Evolutionary conservation across 1,140 invertebrate genomes (phyloP).

Genomic region (Bactericera cockerelli): DNA sequence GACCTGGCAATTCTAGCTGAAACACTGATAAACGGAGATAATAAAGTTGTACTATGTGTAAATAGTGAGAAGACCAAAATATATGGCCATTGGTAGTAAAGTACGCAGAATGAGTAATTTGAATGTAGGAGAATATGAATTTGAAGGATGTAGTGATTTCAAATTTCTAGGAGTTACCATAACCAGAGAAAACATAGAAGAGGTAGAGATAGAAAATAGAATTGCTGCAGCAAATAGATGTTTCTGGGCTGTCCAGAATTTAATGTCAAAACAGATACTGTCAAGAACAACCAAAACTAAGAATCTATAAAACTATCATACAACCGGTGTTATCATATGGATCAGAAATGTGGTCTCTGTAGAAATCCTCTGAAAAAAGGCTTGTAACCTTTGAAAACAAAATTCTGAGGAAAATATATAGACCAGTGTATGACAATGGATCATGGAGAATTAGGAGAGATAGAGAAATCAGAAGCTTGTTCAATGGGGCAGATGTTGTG

Average conservation of each 20-base stretch:
- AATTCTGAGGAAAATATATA: background rate
- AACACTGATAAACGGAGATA: conserved; percentile 11
- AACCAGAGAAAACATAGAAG: background rate
- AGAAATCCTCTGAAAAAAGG: conserved; percentile 5
- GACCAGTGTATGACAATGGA: background rate
- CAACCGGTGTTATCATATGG: conserved; percentile 9
- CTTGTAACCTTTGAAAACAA: conserved; percentile 9
- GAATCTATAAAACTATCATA: conserved; percentile 9
- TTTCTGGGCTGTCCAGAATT: background rate
- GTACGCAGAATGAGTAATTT: background rate
- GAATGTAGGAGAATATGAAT: conserved; percentile 8
- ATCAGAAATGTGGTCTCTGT: conserved; percentile 6
- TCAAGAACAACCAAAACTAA: background rate
- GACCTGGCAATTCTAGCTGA: conserved; percentile 6
- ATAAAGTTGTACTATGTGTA: conserved; percentile 10
- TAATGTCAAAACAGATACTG: background rate
- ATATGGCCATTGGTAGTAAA: conserved; percentile 1
- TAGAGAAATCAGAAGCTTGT: background rate
- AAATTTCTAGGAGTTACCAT: conserved; percentile 1
- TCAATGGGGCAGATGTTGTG: background rate
- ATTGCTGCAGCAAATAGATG: background rate
- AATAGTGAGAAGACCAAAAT: conserved; percentile 12
- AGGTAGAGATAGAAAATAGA: conserved; percentile 2
- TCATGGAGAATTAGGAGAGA: background rate
- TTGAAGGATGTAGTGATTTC: background rate